A percentile compares a stretch with the other conserved stretches of the same genome.
These are phyloP conservation scores for Volucella inanis DNA, from an alignment of 2,888 invertebrate genomes.

Conservation along the genomic window DNA sequence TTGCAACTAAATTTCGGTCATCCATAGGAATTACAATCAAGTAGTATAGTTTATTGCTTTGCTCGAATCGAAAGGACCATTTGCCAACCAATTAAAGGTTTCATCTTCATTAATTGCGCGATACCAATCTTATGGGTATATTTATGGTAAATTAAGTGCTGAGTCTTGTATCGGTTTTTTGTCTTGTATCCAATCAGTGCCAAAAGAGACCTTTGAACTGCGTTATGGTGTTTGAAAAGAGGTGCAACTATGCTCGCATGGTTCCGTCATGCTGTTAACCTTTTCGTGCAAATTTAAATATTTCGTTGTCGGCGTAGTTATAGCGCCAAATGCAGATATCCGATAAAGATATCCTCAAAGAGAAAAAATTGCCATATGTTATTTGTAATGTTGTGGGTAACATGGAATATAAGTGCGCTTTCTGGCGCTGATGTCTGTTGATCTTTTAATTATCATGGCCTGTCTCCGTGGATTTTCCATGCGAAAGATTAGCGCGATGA, in stretches of 20 bases:
- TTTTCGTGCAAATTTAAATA: constrained; percentile 41
- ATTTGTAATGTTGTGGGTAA: not conserved
- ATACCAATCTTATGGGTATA: constrained; percentile 29
- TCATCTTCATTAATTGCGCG: constrained; percentile 37
- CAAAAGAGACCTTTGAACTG: constrained; percentile 15
- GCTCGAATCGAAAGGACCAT: not conserved
- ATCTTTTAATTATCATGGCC: constrained; percentile 38
- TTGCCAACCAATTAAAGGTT: constrained; percentile 26
- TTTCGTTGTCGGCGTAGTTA: constrained; percentile 1
- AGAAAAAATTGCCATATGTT: constrained; percentile 19
- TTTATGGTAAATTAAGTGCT: not conserved
- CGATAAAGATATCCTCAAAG: constrained; percentile 1
- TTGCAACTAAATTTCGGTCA: not conserved
- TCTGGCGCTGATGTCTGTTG: not conserved
- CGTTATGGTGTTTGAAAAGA: constrained; percentile 6
- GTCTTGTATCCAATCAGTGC: not conserved
- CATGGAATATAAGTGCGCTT: constrained; percentile 3
- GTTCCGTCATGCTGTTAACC: constrained; percentile 26
- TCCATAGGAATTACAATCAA: not conserved
- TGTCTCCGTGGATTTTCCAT: not conserved
- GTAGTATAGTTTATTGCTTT: not conserved
- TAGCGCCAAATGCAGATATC: not conserved
- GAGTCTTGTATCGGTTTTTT: not conserved
- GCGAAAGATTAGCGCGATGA: not conserved
- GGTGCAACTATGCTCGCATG: not conserved